Conservation (phyloP, 2,113 vertebrate genomes). For the Oxyura jamaicensis region DNA sequence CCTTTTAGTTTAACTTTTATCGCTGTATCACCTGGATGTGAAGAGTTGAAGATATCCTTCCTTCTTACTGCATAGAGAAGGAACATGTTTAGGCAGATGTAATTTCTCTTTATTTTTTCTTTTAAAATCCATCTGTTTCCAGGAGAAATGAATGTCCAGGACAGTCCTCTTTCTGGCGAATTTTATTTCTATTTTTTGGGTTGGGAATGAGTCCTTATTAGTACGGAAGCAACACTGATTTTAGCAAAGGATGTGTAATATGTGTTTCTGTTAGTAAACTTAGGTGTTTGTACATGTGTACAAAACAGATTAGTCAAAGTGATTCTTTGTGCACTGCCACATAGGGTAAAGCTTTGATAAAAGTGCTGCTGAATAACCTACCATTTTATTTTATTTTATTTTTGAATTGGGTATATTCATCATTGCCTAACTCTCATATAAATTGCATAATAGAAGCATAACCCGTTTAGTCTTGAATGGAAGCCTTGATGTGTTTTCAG, state of each 20-base stretch:
- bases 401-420: background rate
- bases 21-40: background rate
- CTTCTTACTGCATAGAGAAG: background rate
- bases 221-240: background rate
- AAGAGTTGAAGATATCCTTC: background rate
- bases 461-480: slow-evolving; percentile 59
- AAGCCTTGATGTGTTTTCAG: slow-evolving; percentile 57
- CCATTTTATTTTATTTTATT: background rate
- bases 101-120: background rate
- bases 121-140: background rate
- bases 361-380: background rate
- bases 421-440: slow-evolving; percentile 20
- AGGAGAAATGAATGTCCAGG: background rate
- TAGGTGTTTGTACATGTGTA: background rate
- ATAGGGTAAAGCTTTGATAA: background rate
- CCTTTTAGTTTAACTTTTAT: slow-evolving; percentile 18
- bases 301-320: background rate
- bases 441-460: slow-evolving; percentile 43
- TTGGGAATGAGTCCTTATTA: background rate
- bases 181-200: background rate
- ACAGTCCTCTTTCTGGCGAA: background rate
- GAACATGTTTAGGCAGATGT: background rate
- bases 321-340: background rate
- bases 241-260: background rate
- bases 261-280: background rate